Base-by-base conservation (phyloP, 1,140 invertebrate genomes). In the Cylas formicarius region DNA sequence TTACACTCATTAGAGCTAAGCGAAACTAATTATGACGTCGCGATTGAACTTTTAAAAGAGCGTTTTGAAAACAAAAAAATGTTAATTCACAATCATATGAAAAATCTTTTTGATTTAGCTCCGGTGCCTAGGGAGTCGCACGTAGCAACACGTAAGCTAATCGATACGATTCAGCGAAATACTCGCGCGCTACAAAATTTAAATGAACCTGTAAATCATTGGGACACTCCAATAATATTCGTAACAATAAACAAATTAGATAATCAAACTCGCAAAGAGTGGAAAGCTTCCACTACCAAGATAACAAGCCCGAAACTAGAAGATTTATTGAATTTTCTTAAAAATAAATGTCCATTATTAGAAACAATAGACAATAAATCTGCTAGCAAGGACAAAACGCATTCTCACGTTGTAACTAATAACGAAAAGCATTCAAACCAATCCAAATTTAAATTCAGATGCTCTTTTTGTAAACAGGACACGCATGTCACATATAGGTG, bases 31-130 rank as follows among this genome's bases (percentile, higher is more conserved):
- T 62, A 58, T 26, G 9, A 27, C 0, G 33, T 43, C 13, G 60
- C 62, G 3, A 55, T 54, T 37, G 34, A 53, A 7, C 14, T 53
- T 2, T 33, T 62, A 11, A 44, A 45, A 2, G 39, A 55, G 24
- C 33, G 57, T 20, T 64, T 55, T 31, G 37, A 62, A 34, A 60
- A 61, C 22, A 48, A 52, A 18, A 36, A 55, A 26, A 24, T 58
- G 10, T 48, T 59, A 2, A 45, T 53, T 2, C 23, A 53, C 6
- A 44, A 43, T 3, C 50, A 56, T 22, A 24, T 59, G 4, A 35
- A 44, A 17, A 33, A 42, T 13, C 26, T 61, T 2, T 43, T 57
- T n/a, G 42, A 52, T 1, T 45, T 46, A 21, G 37, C 40, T 6
- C 18, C 19, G 16, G 33, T 62, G 13, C 16, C 8, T 16, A 56